phyloP scores from a whole-genome alignment of 2,888 invertebrate genomes.

The Gymnosoma rotundatum region DNA sequence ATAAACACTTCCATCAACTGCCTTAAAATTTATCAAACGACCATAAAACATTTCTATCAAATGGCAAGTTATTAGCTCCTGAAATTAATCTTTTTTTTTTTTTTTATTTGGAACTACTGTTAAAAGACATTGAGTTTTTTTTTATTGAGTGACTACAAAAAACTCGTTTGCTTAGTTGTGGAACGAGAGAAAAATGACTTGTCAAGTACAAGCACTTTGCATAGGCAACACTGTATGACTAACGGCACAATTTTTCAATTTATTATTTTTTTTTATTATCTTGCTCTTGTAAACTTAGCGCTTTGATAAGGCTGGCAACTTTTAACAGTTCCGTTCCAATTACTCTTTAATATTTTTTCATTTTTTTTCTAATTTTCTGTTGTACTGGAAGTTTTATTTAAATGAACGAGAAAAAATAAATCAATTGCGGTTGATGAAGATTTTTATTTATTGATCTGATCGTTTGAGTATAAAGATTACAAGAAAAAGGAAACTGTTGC shows the following conservation, averaged over 20 bases:
- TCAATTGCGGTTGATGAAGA: constrained; percentile 16
- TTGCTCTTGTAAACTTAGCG: constrained; percentile 57
- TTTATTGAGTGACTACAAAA: not conserved
- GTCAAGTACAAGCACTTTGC: constrained; percentile 21
- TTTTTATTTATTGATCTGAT: constrained; percentile 28
- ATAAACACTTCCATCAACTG: no score
- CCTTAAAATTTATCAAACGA: constrained; percentile 26
- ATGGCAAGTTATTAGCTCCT: constrained; percentile 17
- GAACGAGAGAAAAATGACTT: constrained; percentile 56
- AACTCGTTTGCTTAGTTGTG: constrained; percentile 44
- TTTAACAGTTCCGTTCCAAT: constrained; percentile 71
- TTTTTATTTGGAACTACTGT: not conserved
- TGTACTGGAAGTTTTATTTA: constrained; percentile 6
- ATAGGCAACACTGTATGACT: constrained; percentile 28
- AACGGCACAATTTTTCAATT: constrained; percentile 42
- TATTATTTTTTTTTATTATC: not conserved
- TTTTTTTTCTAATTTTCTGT: constrained; percentile 24
- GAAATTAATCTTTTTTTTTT: constrained; percentile 26
- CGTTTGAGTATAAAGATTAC: not conserved
- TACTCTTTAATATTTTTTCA: constrained; percentile 48
- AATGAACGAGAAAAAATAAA: constrained; percentile 40
- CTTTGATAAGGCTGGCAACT: constrained; percentile 64
- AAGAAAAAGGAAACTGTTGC: constrained; percentile 7
- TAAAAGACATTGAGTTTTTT: not conserved
- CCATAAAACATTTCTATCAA: constrained; percentile 7